Evolutionary conservation across 2,888 invertebrate species (phyloP), one percentile per base, ranked within the genome.

Genomic region (Sinotaia quadrata): DNA sequence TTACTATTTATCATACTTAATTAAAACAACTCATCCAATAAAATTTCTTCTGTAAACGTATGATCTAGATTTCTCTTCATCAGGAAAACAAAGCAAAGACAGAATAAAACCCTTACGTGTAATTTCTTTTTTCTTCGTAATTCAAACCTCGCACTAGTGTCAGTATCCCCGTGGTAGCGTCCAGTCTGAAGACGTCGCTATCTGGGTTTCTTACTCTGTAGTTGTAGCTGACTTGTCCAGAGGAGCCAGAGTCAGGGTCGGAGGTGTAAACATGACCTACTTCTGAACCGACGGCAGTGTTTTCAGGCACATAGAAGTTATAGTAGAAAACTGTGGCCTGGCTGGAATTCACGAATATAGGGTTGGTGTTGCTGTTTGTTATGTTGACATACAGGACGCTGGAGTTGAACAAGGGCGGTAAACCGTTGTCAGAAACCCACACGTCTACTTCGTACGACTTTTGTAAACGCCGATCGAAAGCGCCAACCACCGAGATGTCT

Each of bases 221-320:
- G 27, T 15, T 5, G 60, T 69, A 75, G 27, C 21, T 27, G 15
- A 75, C 41, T 2, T 60, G 24, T 15, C 76, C 76, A 3, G 76
- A 76, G 1, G 76, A 71, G 12, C 76, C 74, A 10, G 59, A 36
- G 56, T 76, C 76, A 15, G 69, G 63, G 47, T 76, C 76, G 33
- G 10, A 44, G 4, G 74, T 74, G 29, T 18, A 15, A 3, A 74
- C 47, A n/a, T 29, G n/a, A 10, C 74, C 74, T 31, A 76, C 15
- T 10, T 62, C 47, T 3, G 21, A 15, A 8, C 69, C 74, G 21
- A 74, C 34, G 0, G 54, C n/a, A n/a, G 49, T 31, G 29, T 60
- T 62, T 47, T 76, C 76, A 10, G n/a, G 12, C 15, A 73, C 67
- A 54, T 51, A 57, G 57, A 76, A 74, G 0, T 12, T 24, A 36